Conservation (phyloP, 2,888 invertebrate species). For the Erannis defoliaria region DNA sequence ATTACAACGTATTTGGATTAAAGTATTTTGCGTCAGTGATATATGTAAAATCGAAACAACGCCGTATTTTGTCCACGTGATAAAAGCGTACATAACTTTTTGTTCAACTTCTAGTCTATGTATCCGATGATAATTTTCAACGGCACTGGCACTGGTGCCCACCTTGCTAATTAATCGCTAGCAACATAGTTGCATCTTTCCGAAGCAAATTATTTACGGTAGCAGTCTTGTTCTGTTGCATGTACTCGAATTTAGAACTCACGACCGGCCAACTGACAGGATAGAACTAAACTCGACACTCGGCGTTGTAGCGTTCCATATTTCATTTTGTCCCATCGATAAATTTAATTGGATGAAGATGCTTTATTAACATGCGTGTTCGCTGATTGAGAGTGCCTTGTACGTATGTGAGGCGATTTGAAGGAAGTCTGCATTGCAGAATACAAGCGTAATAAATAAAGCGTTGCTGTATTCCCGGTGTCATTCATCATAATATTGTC, state of each 20-base stretch:
- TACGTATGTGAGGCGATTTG: conserved; percentile 32
- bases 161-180: conserved; percentile 46
- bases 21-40: conserved; percentile 29
- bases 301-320: not conserved
- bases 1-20: conserved; percentile 44
- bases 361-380: conserved; percentile 46
- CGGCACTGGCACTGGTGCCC: conserved; percentile 44
- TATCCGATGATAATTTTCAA: conserved; percentile 41
- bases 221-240: conserved; percentile 33
- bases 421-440: conserved; percentile 45
- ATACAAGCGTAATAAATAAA: conserved; percentile 62
- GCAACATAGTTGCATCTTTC: conserved; percentile 48
- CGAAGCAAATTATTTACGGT: conserved; percentile 45
- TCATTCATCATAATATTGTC: conserved; percentile 80
- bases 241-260: conserved; percentile 29
- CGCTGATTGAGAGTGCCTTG: conserved; percentile 44
- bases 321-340: conserved; percentile 19
- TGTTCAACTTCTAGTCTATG: conserved; percentile 9
- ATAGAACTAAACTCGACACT: conserved; percentile 7
- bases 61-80: conserved; percentile 23
- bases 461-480: conserved; percentile 59
- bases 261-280: conserved; percentile 20
- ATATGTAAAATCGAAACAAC: conserved; percentile 26
- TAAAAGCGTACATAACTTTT: conserved; percentile 27
- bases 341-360: conserved; percentile 37